Evolutionary conservation across 1,140 invertebrate genomes (phyloP).

Genomic region (Potamilus streckersoni): DNA sequence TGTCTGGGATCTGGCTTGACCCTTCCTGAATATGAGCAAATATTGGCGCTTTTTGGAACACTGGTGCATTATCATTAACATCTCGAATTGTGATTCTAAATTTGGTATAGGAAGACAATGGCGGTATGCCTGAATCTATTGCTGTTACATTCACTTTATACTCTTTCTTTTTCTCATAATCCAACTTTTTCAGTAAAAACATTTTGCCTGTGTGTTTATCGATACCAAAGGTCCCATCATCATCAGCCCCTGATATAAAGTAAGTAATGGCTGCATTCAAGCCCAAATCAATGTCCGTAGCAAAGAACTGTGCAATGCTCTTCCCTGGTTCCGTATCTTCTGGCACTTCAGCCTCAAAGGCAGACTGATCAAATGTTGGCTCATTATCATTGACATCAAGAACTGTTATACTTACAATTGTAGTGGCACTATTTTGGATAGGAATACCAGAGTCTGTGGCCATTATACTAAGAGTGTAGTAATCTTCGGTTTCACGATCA

Average conservation of each 20-base stretch:
- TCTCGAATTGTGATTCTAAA: conserved; percentile 73
- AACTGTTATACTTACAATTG: conserved; percentile 80
- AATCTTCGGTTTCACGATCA: conserved; percentile 80
- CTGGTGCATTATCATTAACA: conserved; percentile 93
- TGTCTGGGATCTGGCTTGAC: conserved; percentile 65
- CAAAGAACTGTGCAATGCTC: conserved; percentile 49
- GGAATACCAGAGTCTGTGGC: conserved; percentile 90
- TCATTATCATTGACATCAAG: conserved; percentile 95
- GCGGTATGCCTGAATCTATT: conserved; percentile 73
- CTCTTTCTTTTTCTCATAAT: conserved; percentile 85
- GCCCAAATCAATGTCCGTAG: conserved; percentile 65
- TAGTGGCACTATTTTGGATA: conserved; percentile 69
- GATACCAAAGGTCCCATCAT: conserved; percentile 86
- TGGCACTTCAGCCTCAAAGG: conserved; percentile 32
- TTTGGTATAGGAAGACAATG: conserved; percentile 65
- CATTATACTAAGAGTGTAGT: conserved; percentile 50
- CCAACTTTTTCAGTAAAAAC: conserved; percentile 82
- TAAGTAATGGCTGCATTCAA: conserved; percentile 77
- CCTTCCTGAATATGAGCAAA: conserved; percentile 93
- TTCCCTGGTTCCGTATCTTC: conserved; percentile 47
- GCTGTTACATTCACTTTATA: conserved; percentile 93
- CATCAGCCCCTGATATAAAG: conserved; percentile 90
- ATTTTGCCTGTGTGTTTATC: conserved; percentile 86
- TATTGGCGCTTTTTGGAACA: conserved; percentile 77
- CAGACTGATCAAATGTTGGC: conserved; percentile 70